These are phyloP conservation scores for Procambarus virginalis DNA, from an alignment of 1,140 invertebrate genomes.

Conservation along the genomic window DNA sequence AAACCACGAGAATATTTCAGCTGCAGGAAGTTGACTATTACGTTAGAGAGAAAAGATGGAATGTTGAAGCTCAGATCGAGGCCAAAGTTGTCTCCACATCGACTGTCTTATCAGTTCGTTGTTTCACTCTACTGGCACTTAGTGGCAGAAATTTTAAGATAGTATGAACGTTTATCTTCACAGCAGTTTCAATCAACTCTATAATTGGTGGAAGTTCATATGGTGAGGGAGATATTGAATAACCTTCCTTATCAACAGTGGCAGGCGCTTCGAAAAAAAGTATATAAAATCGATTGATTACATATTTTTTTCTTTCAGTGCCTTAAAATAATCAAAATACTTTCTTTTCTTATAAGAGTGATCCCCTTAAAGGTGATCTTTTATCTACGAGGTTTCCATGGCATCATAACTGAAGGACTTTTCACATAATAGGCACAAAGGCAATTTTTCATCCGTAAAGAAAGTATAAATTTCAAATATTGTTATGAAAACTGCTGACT, in stretches of 20 bases:
- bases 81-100: too few relatives aligned
- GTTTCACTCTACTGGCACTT: too few relatives aligned
- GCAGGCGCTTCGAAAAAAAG: constrained; percentile 4
- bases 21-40: too few relatives aligned
- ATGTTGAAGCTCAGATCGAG: too few relatives aligned
- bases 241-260: constrained; percentile 18
- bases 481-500: constrained; percentile 61
- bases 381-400: constrained; percentile 40
- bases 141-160: too few relatives aligned
- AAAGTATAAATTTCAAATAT: constrained; percentile 60
- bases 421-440: constrained; percentile 51
- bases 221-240: constrained; percentile 51
- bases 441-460: constrained; percentile 56
- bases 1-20: too few relatives aligned
- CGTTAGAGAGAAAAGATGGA: too few relatives aligned
- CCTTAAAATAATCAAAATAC: constrained; percentile 16
- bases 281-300: background rate
- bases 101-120: too few relatives aligned
- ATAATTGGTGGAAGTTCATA: constrained; percentile 33
- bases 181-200: too few relatives aligned
- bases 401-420: background rate
- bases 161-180: too few relatives aligned
- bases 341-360: constrained; percentile 68
- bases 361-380: constrained; percentile 67
- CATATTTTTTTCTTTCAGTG: constrained; percentile 25